Percentiles rank a stretch among this genome's conserved stretches.
phyloP scores from a whole-genome alignment of 2,888 invertebrate species.

The Orgyia antiqua region DNA sequence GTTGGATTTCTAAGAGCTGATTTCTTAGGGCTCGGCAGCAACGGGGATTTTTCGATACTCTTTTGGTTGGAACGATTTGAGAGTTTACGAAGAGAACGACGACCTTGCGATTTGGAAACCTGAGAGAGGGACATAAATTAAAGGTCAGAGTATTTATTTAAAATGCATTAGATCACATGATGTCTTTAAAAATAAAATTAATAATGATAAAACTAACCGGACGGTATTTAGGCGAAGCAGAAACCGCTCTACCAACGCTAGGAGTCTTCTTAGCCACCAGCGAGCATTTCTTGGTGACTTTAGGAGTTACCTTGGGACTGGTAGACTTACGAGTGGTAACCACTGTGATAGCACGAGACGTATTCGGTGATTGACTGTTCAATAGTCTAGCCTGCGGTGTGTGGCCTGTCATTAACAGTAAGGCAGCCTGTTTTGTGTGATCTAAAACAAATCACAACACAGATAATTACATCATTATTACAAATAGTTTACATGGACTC shows the following conservation, averaged over 20 bases:
- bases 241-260: no score
- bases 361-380: constrained; percentile 5
- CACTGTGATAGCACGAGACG: not conserved
- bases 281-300: no score
- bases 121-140: no score
- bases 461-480: not conserved
- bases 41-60: constrained; percentile 20
- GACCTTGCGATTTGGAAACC: constrained; percentile 22
- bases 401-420: constrained; percentile 65
- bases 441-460: constrained; percentile 34
- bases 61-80: constrained; percentile 17
- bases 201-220: no score
- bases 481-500: no score
- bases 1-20: constrained; percentile 54
- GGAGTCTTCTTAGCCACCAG: no score
- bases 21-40: constrained; percentile 41
- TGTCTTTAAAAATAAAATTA: no score
- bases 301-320: not conserved
- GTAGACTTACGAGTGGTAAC: not conserved
- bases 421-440: constrained; percentile 65
- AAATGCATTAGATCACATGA: no score
- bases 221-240: no score
- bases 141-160: no score
- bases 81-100: constrained; percentile 6
- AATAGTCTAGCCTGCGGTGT: constrained; percentile 34